Evolutionary conservation across 2,797 vertebrate genomes (phyloP).

Genomic region (Gymnothorax javanicus): DNA sequence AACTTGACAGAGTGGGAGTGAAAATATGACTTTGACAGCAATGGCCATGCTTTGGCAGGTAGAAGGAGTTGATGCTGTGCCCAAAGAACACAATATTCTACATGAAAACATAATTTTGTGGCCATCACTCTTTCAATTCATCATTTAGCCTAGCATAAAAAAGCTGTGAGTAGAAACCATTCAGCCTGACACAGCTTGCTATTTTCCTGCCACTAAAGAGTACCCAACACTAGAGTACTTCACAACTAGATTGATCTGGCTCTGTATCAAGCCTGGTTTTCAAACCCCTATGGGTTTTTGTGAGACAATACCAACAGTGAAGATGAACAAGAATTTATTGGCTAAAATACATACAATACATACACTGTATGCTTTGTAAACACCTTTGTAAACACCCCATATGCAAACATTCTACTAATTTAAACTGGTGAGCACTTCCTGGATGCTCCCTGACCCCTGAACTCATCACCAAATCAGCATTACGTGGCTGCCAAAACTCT

Average conservation of each 20-base stretch:
- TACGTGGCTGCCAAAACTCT: background rate
- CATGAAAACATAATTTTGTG: background rate
- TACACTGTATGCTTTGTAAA: background rate
- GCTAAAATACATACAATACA: background rate
- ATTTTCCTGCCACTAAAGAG: too few species aligned
- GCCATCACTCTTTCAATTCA: too few species aligned
- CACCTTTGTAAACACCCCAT: background rate
- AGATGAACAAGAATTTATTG: background rate
- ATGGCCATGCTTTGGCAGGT: background rate
- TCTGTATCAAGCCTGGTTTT: too few species aligned
- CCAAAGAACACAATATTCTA: background rate
- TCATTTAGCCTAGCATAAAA: too few species aligned
- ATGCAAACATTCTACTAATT: background rate
- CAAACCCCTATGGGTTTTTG: too few species aligned
- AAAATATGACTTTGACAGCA: conserved; percentile 27
- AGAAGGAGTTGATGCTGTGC: background rate
- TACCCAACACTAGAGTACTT: too few species aligned
- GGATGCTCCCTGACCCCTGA: too few species aligned
- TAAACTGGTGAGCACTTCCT: background rate
- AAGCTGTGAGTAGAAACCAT: too few species aligned
- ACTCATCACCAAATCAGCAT: background rate
- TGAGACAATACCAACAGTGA: too few species aligned
- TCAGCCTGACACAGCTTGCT: too few species aligned
- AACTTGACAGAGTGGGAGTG: conserved; percentile 47
- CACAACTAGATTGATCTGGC: too few species aligned